Evolutionary conservation across 64 coral and sea anemone genomes (phyloP).

Genomic region (Astreopora myriophthalma): DNA sequence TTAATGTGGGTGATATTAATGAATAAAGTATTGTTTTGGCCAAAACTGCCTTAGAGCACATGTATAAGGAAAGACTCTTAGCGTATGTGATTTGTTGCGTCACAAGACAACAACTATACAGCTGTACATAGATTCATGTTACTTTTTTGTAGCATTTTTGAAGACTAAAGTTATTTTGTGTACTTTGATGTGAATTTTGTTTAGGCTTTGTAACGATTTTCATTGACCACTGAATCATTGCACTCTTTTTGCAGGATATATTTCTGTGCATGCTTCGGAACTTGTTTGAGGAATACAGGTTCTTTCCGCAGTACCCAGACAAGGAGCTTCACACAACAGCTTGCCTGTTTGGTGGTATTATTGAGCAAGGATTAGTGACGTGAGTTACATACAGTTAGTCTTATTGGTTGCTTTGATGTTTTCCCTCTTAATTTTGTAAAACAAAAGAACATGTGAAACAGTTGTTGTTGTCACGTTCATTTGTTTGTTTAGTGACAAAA

Average conservation of each 20-base stretch:
- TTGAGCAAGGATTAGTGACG: slow-evolving; percentile 98
- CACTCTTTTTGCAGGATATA: slow-evolving; percentile 73
- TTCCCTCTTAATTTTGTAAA: background rate
- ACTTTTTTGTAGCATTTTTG: too few species aligned
- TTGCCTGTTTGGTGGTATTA: slow-evolving; percentile 98
- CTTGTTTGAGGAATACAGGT: slow-evolving; percentile 97
- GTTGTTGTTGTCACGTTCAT: too few species aligned
- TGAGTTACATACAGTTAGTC: slow-evolving; percentile 6
- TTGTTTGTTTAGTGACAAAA: too few species aligned
- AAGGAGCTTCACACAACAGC: slow-evolving; percentile 98
- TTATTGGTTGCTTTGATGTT: background rate
- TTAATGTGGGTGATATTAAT: too few species aligned
- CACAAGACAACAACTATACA: too few species aligned
- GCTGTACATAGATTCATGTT: too few species aligned
- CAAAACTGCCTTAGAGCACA: too few species aligned
- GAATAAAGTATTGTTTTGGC: too few species aligned
- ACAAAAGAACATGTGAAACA: too few species aligned
- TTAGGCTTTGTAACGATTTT: background rate
- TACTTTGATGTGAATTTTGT: background rate
- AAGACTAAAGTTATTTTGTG: background rate
- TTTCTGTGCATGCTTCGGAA: slow-evolving; percentile 99
- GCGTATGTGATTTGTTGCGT: too few species aligned
- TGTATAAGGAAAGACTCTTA: too few species aligned
- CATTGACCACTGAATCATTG: background rate
- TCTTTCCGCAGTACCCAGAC: slow-evolving; percentile 97